phyloP scores from a whole-genome alignment of 2,113 vertebrate genomes.

The Odontophorus gujanensis region DNA sequence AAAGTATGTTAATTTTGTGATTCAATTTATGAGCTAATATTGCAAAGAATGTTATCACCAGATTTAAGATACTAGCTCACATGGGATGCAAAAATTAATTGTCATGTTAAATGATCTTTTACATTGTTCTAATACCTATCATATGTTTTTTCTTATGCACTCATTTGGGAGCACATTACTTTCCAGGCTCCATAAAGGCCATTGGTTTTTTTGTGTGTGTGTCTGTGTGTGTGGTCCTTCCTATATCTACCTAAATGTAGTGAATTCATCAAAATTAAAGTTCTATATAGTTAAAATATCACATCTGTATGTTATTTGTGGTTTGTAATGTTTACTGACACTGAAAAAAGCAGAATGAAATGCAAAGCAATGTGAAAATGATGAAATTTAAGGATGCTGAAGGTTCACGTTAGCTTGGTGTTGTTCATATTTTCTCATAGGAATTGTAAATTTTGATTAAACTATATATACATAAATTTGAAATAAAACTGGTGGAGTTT shows the following conservation, averaged over 20 bases:
- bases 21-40: background rate
- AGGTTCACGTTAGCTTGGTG: background rate
- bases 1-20: background rate
- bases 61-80: background rate
- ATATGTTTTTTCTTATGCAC: background rate
- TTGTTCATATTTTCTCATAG: background rate
- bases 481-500: background rate
- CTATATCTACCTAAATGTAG: background rate
- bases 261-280: background rate
- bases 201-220: background rate
- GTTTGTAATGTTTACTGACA: background rate
- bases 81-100: background rate
- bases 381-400: background rate
- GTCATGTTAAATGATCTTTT: background rate
- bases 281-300: background rate
- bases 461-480: background rate
- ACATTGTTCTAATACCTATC: background rate
- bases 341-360: background rate
- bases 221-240: background rate
- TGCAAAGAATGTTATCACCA: background rate
- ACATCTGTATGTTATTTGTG: background rate
- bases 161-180: background rate
- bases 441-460: background rate
- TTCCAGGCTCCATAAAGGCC: background rate
- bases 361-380: background rate